Conservation (phyloP, 2,113 vertebrate genomes). For the Bostrychus sinensis region DNA sequence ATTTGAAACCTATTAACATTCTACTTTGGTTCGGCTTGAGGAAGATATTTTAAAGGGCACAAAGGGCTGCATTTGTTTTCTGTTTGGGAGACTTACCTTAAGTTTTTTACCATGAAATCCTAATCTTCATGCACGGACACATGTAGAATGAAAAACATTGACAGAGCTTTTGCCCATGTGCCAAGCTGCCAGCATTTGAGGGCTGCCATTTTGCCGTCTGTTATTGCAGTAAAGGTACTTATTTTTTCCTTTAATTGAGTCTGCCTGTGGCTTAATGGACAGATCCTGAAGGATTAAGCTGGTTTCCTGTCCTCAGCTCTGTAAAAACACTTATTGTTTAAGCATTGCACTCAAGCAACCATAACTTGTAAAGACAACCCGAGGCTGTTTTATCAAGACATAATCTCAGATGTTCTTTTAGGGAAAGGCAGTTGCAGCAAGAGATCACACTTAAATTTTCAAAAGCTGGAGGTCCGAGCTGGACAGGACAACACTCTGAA, state of each 20-base stretch:
- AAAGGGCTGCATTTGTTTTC: conserved; percentile 58
- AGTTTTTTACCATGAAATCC: conserved; percentile 56
- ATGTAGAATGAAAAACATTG: conserved; percentile 11
- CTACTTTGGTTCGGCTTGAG: conserved; percentile 52
- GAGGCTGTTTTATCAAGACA: conserved; percentile 28
- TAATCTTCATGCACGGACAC: conserved; percentile 22
- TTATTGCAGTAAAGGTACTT: conserved; percentile 50
- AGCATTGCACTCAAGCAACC: conserved; percentile 28
- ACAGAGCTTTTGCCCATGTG: conserved; percentile 25
- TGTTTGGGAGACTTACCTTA: conserved; percentile 28
- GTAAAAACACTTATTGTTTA: conserved; percentile 19
- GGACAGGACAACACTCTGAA: background rate
- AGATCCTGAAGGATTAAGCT: conserved; percentile 64
- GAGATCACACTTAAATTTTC: conserved; percentile 13
- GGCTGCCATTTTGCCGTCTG: conserved; percentile 33
- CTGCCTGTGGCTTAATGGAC: conserved; percentile 67
- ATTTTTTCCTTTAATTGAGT: conserved; percentile 71
- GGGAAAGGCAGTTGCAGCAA: conserved; percentile 28
- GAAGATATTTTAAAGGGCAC: conserved; percentile 60
- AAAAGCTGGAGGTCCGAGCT: background rate
- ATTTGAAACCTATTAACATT: conserved; percentile 75
- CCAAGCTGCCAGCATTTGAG: conserved; percentile 35
- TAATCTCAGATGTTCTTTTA: conserved; percentile 37
- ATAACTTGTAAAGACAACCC: conserved; percentile 45
- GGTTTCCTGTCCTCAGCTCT: conserved; percentile 53